These are phyloP conservation scores for Agriotes lineatus DNA, from an alignment of 2,888 invertebrate genomes.

Conservation along the genomic window DNA sequence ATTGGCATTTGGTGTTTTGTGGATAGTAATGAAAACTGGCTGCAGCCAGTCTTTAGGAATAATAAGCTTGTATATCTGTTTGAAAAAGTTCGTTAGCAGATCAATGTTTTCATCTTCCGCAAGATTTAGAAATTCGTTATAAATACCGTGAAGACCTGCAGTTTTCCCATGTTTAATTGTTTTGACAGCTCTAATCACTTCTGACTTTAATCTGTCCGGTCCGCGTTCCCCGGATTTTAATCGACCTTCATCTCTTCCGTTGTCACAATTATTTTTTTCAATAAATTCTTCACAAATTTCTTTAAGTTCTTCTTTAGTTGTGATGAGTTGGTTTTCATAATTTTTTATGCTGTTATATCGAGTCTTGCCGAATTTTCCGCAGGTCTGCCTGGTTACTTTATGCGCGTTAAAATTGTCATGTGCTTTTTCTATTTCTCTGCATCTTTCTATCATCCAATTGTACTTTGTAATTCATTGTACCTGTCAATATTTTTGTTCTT, in stretches of 20 bases:
- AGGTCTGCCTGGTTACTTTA: background rate
- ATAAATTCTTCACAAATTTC: background rate
- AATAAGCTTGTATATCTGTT: too few species aligned
- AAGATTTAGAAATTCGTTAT: background rate
- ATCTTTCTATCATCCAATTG: background rate
- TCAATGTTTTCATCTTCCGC: background rate
- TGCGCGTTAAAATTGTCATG: background rate
- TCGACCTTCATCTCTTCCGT: background rate
- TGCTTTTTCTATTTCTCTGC: background rate
- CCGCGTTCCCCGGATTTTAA: background rate
- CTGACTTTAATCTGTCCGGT: background rate
- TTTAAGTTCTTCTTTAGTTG: background rate
- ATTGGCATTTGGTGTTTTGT: too few species aligned
- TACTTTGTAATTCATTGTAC: background rate
- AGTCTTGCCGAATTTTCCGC: background rate
- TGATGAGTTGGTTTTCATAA: background rate
- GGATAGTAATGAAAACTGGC: too few species aligned
- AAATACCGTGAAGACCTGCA: background rate
- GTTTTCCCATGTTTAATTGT: background rate
- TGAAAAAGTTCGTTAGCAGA: too few species aligned
- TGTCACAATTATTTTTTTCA: background rate
- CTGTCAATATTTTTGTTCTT: background rate
- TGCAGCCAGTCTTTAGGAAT: too few species aligned
- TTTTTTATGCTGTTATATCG: background rate
- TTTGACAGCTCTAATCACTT: background rate